These are phyloP conservation scores for Melanotaenia boesemani DNA, from an alignment of 2,797 vertebrate species.

Conservation along the genomic window DNA sequence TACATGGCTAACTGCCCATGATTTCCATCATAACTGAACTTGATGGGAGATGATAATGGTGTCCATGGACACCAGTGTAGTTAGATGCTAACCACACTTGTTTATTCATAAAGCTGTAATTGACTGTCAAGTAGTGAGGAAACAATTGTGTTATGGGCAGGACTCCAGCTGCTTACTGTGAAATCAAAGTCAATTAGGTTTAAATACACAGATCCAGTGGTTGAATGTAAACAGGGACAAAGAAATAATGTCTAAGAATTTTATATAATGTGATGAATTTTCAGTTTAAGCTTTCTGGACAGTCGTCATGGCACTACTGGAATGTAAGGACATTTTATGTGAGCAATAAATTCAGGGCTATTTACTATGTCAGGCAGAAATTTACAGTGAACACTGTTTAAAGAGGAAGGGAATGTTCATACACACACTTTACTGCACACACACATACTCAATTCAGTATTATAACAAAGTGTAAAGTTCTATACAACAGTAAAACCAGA, in stretches of 20 bases:
- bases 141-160: slow-evolving; percentile 46
- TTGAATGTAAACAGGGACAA: slow-evolving; percentile 51
- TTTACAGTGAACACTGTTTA: slow-evolving; percentile 18
- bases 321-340: slow-evolving; percentile 37
- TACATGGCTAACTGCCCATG: slow-evolving; percentile 22
- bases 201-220: slow-evolving; percentile 38
- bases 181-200: slow-evolving; percentile 61
- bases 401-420: neutral
- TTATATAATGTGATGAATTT: slow-evolving; percentile 54
- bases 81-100: slow-evolving; percentile 52
- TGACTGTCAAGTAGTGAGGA: slow-evolving; percentile 57
- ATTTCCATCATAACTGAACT: slow-evolving; percentile 58
- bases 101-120: slow-evolving; percentile 66
- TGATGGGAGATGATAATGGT: slow-evolving; percentile 45
- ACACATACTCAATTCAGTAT: slow-evolving; percentile 1
- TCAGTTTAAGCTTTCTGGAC: slow-evolving; percentile 35
- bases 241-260: slow-evolving; percentile 45
- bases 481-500: neutral
- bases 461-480: neutral
- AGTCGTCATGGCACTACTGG: slow-evolving; percentile 8
- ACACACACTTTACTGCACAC: slow-evolving; percentile 11
- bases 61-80: slow-evolving; percentile 12
- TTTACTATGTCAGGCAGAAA: slow-evolving; percentile 18
- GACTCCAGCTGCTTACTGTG: slow-evolving; percentile 37
- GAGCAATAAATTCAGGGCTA: slow-evolving; percentile 32